Conservation (phyloP, 2,113 vertebrate genomes). For the Gallinago undulata region DNA sequence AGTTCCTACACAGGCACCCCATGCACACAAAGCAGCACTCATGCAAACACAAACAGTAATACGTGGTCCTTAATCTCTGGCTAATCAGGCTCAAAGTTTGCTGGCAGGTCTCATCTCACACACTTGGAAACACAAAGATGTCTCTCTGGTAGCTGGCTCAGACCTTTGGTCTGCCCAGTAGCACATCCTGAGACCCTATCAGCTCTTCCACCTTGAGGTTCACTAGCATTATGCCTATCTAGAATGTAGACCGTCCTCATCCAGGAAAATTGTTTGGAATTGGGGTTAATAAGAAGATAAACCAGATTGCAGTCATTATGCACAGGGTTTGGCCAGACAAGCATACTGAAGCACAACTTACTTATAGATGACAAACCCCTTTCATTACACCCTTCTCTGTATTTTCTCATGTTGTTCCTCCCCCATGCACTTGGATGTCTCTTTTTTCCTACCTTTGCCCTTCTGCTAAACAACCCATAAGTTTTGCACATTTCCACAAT, state of each 20-base stretch:
- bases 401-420: neutral
- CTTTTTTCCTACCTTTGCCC: neutral
- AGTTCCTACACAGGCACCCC: neutral
- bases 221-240: neutral
- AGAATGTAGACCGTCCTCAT: neutral
- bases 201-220: neutral
- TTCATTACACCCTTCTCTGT: neutral
- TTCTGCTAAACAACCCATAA: neutral
- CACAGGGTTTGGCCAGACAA: neutral
- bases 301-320: neutral
- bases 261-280: neutral
- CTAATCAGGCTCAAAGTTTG: neutral
- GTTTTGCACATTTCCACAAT: neutral
- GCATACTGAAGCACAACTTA: neutral
- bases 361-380: neutral
- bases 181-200: neutral
- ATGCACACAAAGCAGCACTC: neutral
- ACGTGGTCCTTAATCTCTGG: accelerated
- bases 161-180: no score
- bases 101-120: neutral
- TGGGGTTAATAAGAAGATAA: neutral
- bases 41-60: accelerated
- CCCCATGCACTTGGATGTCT: neutral
- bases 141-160: neutral
- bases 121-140: neutral